phyloP scores from a whole-genome alignment of 1,140 invertebrate species.

The Mesaphorura yosii region DNA sequence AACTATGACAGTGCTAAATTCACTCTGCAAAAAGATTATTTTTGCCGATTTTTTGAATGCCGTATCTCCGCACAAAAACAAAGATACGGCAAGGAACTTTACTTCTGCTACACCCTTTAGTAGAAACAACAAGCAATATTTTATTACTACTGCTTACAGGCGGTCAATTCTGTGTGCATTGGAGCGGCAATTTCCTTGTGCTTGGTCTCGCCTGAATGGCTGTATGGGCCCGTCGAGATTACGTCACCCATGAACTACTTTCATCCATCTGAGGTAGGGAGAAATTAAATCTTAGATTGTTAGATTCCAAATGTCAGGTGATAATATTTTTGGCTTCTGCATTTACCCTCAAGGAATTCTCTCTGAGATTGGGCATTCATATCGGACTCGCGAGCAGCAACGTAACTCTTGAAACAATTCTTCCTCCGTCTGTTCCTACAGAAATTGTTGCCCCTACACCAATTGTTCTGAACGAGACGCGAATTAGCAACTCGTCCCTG shows the following conservation, averaged over 20 bases:
- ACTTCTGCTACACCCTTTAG: conserved; percentile 6
- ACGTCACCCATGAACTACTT: conserved; percentile 21
- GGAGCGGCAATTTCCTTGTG: conserved; percentile 21
- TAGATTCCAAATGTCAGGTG: neutral
- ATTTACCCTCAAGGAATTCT: conserved; percentile 9
- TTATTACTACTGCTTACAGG: conserved; percentile 22
- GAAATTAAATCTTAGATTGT: neutral
- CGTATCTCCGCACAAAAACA: neutral
- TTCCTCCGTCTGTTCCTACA: neutral
- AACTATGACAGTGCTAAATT: too few relatives aligned
- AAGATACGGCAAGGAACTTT: conserved; percentile 1
- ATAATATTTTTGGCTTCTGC: neutral
- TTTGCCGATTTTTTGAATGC: too few relatives aligned
- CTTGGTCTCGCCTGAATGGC: conserved; percentile 26
- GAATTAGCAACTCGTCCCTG: neutral
- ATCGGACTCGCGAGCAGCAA: conserved; percentile 24
- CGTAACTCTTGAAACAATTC: conserved; percentile 20
- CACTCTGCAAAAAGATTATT: too few relatives aligned
- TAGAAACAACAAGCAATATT: too few relatives aligned
- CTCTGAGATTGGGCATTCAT: conserved; percentile 20
- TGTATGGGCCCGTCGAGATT: conserved; percentile 16
- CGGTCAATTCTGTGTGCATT: conserved; percentile 19
- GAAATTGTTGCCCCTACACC: neutral
- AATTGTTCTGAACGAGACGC: neutral
- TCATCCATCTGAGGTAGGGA: conserved; percentile 18